Conservation (phyloP, 2,888 invertebrate genomes). For the Cantharis lateralis region DNA sequence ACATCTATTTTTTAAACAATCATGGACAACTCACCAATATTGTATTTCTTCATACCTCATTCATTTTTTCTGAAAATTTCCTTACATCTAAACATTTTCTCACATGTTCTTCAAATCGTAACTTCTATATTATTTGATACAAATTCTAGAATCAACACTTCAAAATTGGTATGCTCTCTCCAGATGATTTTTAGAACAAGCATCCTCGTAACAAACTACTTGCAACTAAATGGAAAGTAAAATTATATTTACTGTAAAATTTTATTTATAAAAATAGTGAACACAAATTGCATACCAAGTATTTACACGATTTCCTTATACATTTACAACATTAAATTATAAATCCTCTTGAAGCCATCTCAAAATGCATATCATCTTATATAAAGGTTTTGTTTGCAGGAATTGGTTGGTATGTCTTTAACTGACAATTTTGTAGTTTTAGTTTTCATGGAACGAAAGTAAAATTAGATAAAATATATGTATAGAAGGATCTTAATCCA, state of each 20-base stretch:
- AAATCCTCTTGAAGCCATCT: not conserved
- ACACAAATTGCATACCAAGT: not conserved
- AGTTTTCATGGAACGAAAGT: not conserved
- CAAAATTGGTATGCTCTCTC: no score
- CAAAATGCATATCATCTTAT: not conserved
- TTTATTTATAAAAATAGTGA: not conserved
- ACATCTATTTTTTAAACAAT: no score
- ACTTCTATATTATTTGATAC: no score
- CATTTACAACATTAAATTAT: not conserved
- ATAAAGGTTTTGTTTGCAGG: not conserved
- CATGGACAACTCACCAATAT: no score
- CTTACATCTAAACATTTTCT: no score
- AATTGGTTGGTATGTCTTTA: not conserved
- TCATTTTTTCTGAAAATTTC: no score
- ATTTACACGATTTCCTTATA: not conserved
- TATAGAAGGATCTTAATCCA: not conserved
- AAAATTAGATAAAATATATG: not conserved
- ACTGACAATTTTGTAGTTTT: not conserved
- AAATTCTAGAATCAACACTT: no score
- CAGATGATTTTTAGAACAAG: no score
- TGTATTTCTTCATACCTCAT: no score
- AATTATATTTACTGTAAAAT: not conserved
- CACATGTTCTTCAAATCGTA: no score
- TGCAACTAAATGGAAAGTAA: not conserved
- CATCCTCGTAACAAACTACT: no score